phyloP scores from a whole-genome alignment of 2,113 vertebrate genomes.

The Chloebia gouldiae region DNA sequence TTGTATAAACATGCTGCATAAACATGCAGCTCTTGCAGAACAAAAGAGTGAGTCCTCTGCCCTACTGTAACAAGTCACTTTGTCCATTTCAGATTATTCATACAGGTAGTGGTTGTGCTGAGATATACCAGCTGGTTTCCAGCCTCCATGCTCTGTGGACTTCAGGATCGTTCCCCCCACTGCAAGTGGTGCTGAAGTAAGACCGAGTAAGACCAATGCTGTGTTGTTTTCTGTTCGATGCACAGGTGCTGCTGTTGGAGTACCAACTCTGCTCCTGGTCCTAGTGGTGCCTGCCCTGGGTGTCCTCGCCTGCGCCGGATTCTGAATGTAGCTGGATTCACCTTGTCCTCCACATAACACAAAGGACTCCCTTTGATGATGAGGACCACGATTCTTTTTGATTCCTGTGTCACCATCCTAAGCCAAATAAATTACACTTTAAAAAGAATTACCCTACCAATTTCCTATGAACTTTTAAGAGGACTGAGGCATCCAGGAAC shows the following conservation, averaged over 20 bases:
- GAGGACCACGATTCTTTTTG: slow-evolving; percentile 77
- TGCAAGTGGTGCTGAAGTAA: background rate
- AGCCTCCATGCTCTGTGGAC: background rate
- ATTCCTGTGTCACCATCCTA: slow-evolving; percentile 78
- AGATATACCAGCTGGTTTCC: background rate
- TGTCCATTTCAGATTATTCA: background rate
- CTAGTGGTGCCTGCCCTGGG: slow-evolving; percentile 77
- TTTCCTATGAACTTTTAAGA: slow-evolving; percentile 75
- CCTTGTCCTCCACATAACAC: slow-evolving; percentile 71
- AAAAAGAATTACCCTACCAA: slow-evolving; percentile 73
- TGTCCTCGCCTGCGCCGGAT: slow-evolving; percentile 79
- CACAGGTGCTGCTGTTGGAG: slow-evolving; percentile 68
- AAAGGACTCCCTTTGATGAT: slow-evolving; percentile 77
- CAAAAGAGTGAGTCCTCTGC: background rate
- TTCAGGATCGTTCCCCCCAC: background rate
- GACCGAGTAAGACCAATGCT: background rate
- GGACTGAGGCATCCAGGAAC: slow-evolving; percentile 85
- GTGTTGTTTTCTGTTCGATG: background rate
- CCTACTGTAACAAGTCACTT: background rate
- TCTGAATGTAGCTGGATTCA: slow-evolving; percentile 89
- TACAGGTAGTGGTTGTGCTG: background rate
- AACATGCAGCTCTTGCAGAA: background rate
- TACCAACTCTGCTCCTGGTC: slow-evolving; percentile 68
- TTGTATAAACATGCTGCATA: slow-evolving; percentile 23
- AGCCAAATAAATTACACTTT: slow-evolving; percentile 81